phyloP scores from a whole-genome alignment of 2,797 vertebrate species.

The Hirundo rustica region DNA sequence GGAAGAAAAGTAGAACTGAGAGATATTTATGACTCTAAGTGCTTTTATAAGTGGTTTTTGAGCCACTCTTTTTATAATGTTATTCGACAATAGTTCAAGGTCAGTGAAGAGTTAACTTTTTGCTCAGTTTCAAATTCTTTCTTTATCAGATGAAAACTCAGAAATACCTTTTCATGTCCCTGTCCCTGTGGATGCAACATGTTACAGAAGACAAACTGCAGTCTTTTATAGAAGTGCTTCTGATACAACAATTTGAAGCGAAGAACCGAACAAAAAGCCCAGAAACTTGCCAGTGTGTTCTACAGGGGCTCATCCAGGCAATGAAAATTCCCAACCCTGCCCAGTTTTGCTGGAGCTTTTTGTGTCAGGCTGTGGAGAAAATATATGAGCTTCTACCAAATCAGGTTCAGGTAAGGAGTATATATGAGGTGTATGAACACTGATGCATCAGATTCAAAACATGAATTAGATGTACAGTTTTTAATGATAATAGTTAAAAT shows the following conservation, averaged over 20 bases:
- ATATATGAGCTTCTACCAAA: conserved; percentile 87
- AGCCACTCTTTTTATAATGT: neutral
- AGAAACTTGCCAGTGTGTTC: conserved; percentile 75
- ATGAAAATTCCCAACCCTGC: conserved; percentile 88
- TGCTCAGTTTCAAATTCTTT: too few species aligned
- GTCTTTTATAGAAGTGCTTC: conserved; percentile 81
- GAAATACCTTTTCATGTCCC: conserved; percentile 79
- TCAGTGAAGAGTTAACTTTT: neutral
- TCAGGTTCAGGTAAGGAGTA: conserved; percentile 82
- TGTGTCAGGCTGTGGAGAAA: conserved; percentile 82
- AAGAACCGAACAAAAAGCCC: conserved; percentile 35
- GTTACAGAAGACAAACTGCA: conserved; percentile 90
- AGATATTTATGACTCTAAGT: neutral
- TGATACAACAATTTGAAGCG: conserved; percentile 82
- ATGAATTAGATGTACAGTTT: neutral
- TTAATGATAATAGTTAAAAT: neutral
- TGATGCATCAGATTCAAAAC: neutral
- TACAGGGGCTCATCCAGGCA: conserved; percentile 85
- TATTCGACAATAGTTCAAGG: neutral
- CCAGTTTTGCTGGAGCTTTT: conserved; percentile 84
- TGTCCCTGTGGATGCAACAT: conserved; percentile 90
- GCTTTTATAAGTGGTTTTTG: neutral
- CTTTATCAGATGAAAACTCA: conserved; percentile 77
- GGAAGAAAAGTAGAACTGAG: neutral
- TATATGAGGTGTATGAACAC: neutral